Conservation (phyloP, 2,797 vertebrate genomes). For the Harpagifer antarcticus region DNA sequence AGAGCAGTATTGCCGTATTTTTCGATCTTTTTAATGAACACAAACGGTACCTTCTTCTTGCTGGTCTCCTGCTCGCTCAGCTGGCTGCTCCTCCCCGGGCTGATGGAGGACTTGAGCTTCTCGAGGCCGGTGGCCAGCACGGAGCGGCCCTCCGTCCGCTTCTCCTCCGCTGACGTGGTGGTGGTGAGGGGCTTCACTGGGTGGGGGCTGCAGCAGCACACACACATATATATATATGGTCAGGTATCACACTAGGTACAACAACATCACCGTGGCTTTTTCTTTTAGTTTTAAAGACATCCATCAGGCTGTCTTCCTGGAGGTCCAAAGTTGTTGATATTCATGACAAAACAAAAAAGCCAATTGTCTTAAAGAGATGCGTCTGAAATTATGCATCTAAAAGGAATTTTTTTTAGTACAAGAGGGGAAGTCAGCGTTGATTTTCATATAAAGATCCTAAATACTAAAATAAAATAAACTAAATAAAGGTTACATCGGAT, state of each 20-base stretch:
- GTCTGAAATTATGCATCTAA: background rate
- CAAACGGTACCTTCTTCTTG: slow-evolving; percentile 77
- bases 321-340: slow-evolving; percentile 30
- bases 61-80: slow-evolving; percentile 81
- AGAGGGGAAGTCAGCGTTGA: background rate
- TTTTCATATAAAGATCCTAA: slow-evolving; percentile 25
- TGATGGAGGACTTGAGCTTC: slow-evolving; percentile 89
- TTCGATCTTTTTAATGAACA: too few species aligned
- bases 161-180: slow-evolving; percentile 78
- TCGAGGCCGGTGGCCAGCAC: slow-evolving; percentile 89
- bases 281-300: background rate
- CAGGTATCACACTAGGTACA: background rate
- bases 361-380: background rate
- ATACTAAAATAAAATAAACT: background rate
- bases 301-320: slow-evolving; percentile 40
- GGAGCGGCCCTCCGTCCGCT: slow-evolving; percentile 83
- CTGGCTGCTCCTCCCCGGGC: slow-evolving; percentile 80
- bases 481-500: background rate
- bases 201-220: slow-evolving; percentile 87
- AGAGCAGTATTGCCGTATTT: background rate
- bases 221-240: slow-evolving; percentile 8
- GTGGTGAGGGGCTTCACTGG: slow-evolving; percentile 93
- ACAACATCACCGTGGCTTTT: background rate
- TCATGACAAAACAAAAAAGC: background rate
- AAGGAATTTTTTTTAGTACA: background rate